Base-by-base conservation (phyloP, 2,113 vertebrate genomes). In the Vicugna pacos region DNA sequence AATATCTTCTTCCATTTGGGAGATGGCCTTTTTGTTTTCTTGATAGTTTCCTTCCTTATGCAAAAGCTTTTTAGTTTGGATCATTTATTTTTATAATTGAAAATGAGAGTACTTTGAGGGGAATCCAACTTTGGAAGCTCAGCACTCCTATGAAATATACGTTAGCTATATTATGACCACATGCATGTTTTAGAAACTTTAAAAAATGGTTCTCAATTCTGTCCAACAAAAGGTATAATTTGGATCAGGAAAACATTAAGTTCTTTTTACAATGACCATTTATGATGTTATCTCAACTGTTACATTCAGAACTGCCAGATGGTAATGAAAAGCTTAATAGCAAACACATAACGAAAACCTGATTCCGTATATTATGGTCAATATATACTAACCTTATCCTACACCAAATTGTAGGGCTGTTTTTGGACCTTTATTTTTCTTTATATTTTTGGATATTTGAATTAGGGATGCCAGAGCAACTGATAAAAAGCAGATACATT, bases 31-130 rank as follows among this genome's bases (percentile, higher is more conserved):
- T 79, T 35, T 56, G 32, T 79, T 79, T 56, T 12, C 32, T 26
- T 56, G 50, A 54, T 79, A 79, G 20, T 56, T 79, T 79, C 52
- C 20, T 56, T 79, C 52, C 8, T 52, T 56, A 6, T 56, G 32
- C 52, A 35, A 56, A 56, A 56, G 8, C 20, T 56, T 56, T 79
- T 56, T 26, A 79, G 32, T 79, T 79, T n/a, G 95, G 86, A n/a
- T 20, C n/a, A 94, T 65, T 91, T 81, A 81, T 85, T 89, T 97
- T 97, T 77, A 48, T 72, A 92, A 76, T 95, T 94, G 8, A 60
- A 83, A 92, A 58, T 72, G 84, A 95, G 32, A 91, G 56, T 83
- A 81, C 35, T 3, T 46, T 96, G 96, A 52, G 90, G 65, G 1
- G 94, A 79, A 73, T 11, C 26, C 46, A 42, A 4, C 3, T 48